Conservation (phyloP, 2,797 vertebrate genomes). For the Enteromius unitaeniatus region DNA sequence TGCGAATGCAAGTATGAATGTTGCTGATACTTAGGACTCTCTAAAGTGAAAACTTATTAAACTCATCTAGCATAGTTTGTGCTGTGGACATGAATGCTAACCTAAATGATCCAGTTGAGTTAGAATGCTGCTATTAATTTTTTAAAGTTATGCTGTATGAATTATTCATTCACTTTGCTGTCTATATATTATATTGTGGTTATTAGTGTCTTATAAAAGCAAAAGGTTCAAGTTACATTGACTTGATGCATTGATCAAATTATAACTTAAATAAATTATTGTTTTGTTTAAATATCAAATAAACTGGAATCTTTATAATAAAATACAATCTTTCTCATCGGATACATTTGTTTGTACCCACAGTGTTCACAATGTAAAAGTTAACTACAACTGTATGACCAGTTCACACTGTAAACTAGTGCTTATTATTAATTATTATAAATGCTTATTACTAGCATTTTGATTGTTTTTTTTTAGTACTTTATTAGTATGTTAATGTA, state of each 20-base stretch:
- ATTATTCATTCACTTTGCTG: not conserved
- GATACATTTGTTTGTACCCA: not conserved
- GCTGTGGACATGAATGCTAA: not conserved
- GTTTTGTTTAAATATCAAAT: too few relatives aligned
- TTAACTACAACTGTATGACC: not conserved
- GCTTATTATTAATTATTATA: too few relatives aligned
- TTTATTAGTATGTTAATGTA: not conserved
- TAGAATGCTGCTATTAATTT: not conserved
- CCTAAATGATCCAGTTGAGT: not conserved
- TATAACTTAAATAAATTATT: too few relatives aligned
- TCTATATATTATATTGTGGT: not conserved
- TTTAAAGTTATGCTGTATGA: not conserved
- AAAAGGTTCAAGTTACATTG: not conserved
- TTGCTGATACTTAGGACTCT: not conserved
- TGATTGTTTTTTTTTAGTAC: too few relatives aligned
- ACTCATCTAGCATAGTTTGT: not conserved
- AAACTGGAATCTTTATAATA: too few relatives aligned
- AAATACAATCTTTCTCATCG: not conserved
- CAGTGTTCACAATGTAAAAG: not conserved
- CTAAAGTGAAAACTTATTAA: not conserved
- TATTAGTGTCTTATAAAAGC: not conserved
- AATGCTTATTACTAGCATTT: too few relatives aligned
- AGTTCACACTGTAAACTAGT: not conserved
- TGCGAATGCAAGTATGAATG: not conserved
- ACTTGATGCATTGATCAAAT: too few relatives aligned